Evolutionary conservation across 37 sponge, comb jelly and placozoan species (phyloP).

Genomic region (Bolinopsis microptera): DNA sequence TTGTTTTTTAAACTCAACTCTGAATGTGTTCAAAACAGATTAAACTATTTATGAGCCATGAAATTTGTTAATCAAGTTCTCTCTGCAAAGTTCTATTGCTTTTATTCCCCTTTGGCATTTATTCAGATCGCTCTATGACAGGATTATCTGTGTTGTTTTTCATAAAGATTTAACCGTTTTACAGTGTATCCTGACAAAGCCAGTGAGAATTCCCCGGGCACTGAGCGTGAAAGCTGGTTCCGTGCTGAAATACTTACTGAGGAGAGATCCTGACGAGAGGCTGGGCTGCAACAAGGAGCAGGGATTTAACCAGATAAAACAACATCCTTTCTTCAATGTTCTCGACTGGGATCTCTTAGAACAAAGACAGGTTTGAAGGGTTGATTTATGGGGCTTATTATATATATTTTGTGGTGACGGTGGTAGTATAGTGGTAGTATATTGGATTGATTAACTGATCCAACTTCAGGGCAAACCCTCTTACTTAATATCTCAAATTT

Average conservation of each 20-base stretch:
- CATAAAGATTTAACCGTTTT: background rate
- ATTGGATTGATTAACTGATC: no score
- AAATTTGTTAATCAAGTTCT: background rate
- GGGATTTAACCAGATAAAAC: constrained; percentile 81
- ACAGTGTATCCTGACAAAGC: constrained; percentile 89
- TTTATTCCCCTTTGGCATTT: no score
- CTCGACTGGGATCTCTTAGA: constrained; percentile 93
- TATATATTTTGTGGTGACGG: no score
- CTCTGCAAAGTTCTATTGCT: background rate
- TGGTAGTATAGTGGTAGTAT: no score
- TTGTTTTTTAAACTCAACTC: background rate
- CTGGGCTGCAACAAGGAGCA: constrained; percentile 90
- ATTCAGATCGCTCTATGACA: no score
- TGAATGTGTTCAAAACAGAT: background rate
- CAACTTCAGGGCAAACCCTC: no score
- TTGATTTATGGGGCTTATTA: background rate
- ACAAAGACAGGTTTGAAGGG: background rate
- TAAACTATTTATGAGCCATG: background rate
- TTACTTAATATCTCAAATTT: no score
- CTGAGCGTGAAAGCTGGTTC: constrained; percentile 88
- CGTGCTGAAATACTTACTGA: constrained; percentile 84
- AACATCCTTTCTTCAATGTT: constrained; percentile 85
- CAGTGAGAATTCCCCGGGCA: constrained; percentile 91
- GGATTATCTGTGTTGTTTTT: no score
- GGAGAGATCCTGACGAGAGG: constrained; percentile 83